A percentile compares a stretch with the other conserved stretches of the same genome.
Conservation (phyloP, 2,888 invertebrate genomes). For the Dione vanillae region DNA sequence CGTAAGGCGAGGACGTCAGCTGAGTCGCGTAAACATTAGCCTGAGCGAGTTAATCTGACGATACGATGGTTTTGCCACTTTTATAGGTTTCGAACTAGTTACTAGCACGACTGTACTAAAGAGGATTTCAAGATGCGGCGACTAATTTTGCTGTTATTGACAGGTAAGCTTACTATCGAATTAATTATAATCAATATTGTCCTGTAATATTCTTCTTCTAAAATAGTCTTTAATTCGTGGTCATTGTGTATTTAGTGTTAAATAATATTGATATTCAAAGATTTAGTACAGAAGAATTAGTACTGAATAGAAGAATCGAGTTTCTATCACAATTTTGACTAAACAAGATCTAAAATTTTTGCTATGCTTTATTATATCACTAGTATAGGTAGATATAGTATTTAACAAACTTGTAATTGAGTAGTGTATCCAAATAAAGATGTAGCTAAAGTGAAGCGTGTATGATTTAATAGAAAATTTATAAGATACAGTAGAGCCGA, state of each 20-base stretch:
- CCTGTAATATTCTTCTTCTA: no score
- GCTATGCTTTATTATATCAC: neutral
- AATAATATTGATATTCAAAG: neutral
- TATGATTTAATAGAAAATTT: neutral
- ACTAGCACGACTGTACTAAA: conserved; percentile 52
- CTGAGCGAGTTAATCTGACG: conserved; percentile 58
- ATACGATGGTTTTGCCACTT: conserved; percentile 68
- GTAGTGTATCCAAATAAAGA: no score
- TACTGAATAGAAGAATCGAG: neutral
- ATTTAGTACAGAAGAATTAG: neutral
- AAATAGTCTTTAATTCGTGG: no score
- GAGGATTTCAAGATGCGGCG: conserved; percentile 71
- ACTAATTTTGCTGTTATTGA: conserved; percentile 70
- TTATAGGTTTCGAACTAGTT: conserved; percentile 61
- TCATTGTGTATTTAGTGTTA: neutral
- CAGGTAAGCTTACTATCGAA: conserved; percentile 65
- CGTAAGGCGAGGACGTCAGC: conserved; percentile 74
- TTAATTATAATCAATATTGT: neutral
- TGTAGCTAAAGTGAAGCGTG: no score
- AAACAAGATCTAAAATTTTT: neutral
- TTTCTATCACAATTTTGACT: neutral
- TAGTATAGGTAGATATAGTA: neutral
- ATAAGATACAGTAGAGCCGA: no score
- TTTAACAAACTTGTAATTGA: neutral
- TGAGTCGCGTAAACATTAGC: conserved; percentile 80